Percentiles rank a stretch among this genome's conserved stretches.
These are phyloP conservation scores for Sebastes iracundus DNA, from an alignment of 2,797 vertebrate species.

Conservation along the genomic window DNA sequence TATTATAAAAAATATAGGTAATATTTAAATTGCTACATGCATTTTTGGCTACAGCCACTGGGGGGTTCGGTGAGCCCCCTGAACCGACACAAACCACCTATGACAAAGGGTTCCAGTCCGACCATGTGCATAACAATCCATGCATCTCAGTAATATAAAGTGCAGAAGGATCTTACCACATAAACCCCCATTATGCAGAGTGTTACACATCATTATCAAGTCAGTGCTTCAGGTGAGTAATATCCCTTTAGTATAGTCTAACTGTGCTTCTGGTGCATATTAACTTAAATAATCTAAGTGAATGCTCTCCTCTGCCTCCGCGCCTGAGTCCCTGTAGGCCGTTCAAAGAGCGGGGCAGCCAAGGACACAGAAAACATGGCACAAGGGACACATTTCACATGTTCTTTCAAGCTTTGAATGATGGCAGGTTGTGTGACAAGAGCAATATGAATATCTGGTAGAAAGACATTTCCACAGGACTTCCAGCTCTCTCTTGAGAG, in stretches of 20 bases:
- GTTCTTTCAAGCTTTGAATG: conserved; percentile 42
- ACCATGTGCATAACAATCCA: not conserved
- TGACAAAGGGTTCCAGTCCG: not conserved
- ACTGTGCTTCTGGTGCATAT: conserved; percentile 28
- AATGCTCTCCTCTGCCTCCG: not conserved
- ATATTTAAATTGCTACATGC: not conserved
- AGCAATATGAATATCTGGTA: conserved; percentile 24
- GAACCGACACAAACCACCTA: conserved; percentile 10
- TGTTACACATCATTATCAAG: conserved; percentile 21
- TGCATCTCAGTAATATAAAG: not conserved
- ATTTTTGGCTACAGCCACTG: not conserved
- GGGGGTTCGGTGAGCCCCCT: not conserved
- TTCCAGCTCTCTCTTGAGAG: conserved; percentile 10
- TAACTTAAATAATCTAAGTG: conserved; percentile 25
- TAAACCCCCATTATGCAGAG: not conserved
- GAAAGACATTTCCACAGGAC: conserved; percentile 16
- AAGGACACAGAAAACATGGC: conserved; percentile 42
- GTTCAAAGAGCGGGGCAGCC: not conserved
- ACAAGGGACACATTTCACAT: conserved; percentile 33
- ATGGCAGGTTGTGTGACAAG: conserved; percentile 16
- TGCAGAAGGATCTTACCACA: not conserved
- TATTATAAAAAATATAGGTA: not conserved
- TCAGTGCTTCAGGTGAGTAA: conserved; percentile 12
- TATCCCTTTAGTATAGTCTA: conserved; percentile 4
- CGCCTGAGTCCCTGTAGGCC: conserved; percentile 8